Base-by-base conservation (phyloP, 2,888 invertebrate species). In the Zygothrica quintamaculata region DNA sequence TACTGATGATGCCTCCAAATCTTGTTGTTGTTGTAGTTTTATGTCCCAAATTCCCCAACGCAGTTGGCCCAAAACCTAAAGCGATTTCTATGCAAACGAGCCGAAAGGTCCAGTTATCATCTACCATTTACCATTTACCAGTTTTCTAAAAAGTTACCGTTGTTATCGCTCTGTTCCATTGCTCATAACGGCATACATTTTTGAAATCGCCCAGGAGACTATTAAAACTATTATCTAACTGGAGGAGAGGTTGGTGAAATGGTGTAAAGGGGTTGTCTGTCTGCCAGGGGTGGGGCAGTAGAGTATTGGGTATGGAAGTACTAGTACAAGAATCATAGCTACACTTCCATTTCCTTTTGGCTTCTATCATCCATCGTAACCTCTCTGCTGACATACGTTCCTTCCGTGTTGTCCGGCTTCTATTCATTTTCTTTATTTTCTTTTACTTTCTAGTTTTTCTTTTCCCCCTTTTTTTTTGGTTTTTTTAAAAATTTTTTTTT, bases 201-300 rank as follows among this genome's bases (percentile, higher is more conserved):
- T 48, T 29, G 61, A 80, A 77, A 74, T 69, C 69, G 44, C 76
- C 77, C 80, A 46, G n/a, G 77, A 77, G 76, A 80, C 77, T 77
- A 80, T 80, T 80, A 80, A 73, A 76, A 76, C 76, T 80, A 77
- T 80, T 76, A 76, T 76, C 76, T 73, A 47, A 58, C 33, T 9
- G 25, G 53, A n/a, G 15, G 31, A 52, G 53, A 51, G 40, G 47
- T 33, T n/a, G n/a, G n/a, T n/a, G n/a, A n/a, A n/a, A n/a, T n/a
- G n/a, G n/a, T n/a, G n/a, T n/a, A n/a, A n/a, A n/a, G n/a, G n/a
- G n/a, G n/a, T n/a, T n/a, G n/a, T n/a, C n/a, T n/a, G n/a, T n/a
- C n/a, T n/a, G n/a, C n/a, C n/a, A n/a, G n/a, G n/a, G 59, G 25
- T 50, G 8, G 6, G 7, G 31, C 5, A 16, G 31, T 29, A 7